Conservation (phyloP, 2,113 vertebrate species). For the Paratilapia polleni region DNA sequence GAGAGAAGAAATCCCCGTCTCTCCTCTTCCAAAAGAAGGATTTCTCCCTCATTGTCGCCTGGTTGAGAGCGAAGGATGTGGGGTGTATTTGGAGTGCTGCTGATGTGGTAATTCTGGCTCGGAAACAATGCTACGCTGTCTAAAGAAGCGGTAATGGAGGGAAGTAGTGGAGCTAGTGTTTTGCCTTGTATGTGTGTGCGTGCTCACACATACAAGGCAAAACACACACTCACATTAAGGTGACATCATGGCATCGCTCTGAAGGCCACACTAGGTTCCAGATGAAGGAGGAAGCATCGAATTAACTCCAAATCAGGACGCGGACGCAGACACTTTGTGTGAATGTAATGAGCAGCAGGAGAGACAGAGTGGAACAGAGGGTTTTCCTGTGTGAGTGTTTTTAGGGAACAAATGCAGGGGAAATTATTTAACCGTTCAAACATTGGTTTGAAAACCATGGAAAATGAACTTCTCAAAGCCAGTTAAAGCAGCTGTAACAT, state of each 20-base stretch:
- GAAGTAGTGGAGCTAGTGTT: constrained; percentile 41
- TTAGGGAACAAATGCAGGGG: not conserved
- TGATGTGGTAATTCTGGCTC: constrained; percentile 69
- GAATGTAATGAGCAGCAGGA: constrained; percentile 33
- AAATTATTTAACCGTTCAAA: not conserved
- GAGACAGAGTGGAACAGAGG: constrained; percentile 6
- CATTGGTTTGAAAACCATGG: not conserved
- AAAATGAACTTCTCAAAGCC: not conserved
- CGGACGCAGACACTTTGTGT: constrained; percentile 39
- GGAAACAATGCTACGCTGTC: constrained; percentile 69
- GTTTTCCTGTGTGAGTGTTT: constrained; percentile 3
- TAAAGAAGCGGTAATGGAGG: constrained; percentile 51
- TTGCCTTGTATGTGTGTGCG: constrained; percentile 23
- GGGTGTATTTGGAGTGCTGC: constrained; percentile 57
- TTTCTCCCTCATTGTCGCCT: constrained; percentile 65
- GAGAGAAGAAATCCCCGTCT: constrained; percentile 59
- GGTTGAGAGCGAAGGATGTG: constrained; percentile 61
- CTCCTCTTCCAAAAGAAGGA: constrained; percentile 58
- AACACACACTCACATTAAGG: constrained; percentile 30
- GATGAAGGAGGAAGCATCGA: constrained; percentile 58
- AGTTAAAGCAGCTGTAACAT: not conserved
- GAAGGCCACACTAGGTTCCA: constrained; percentile 31
- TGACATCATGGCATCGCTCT: constrained; percentile 63
- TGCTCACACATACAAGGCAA: constrained; percentile 2
- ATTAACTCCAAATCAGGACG: constrained; percentile 48